phyloP scores from a whole-genome alignment of 2,113 vertebrate genomes.

The Dolichotis patagonum region DNA sequence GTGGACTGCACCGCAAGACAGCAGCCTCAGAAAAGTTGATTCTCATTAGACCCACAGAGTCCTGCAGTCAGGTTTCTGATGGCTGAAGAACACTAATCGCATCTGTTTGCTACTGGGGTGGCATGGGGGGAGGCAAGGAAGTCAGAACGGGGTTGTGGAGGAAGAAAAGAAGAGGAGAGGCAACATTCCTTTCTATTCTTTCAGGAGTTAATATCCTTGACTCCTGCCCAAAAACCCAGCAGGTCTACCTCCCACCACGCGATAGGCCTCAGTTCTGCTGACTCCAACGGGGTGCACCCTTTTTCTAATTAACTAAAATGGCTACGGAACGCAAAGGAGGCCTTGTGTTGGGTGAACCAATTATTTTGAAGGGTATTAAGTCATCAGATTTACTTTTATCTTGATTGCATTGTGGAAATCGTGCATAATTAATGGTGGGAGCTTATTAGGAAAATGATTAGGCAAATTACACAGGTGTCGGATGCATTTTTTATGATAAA shows the following conservation, averaged over 20 bases:
- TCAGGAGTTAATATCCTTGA: conserved; percentile 91
- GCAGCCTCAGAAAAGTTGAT: conserved; percentile 92
- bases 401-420: conserved; percentile 99
- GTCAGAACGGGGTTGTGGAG: conserved; percentile 47
- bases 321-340: conserved; percentile 90
- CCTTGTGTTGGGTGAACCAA: conserved; percentile 95
- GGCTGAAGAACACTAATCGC: conserved; percentile 90
- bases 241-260: conserved; percentile 89
- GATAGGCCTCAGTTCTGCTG: conserved; percentile 88
- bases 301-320: conserved; percentile 91
- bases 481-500: conserved; percentile 99
- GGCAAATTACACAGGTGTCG: conserved; percentile 99
- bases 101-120: conserved; percentile 90
- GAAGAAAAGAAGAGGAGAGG: conserved; percentile 3
- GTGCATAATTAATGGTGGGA: conserved; percentile 99
- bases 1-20: conserved; percentile 93
- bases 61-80: conserved; percentile 91
- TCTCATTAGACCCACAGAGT: conserved; percentile 93
- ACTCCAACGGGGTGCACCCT: conserved; percentile 90
- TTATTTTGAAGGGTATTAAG: conserved; percentile 99
- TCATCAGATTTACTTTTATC: conserved; percentile 99
- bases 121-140: conserved; percentile 60
- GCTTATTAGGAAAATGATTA: conserved; percentile 99
- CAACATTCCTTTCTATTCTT: conserved; percentile 81
- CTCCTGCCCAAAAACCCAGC: conserved; percentile 91